Percentiles rank a stretch among this genome's conserved stretches.
These are phyloP conservation scores for Nannobrachium achirus DNA, from an alignment of 2,113 vertebrate species.

Conservation along the genomic window DNA sequence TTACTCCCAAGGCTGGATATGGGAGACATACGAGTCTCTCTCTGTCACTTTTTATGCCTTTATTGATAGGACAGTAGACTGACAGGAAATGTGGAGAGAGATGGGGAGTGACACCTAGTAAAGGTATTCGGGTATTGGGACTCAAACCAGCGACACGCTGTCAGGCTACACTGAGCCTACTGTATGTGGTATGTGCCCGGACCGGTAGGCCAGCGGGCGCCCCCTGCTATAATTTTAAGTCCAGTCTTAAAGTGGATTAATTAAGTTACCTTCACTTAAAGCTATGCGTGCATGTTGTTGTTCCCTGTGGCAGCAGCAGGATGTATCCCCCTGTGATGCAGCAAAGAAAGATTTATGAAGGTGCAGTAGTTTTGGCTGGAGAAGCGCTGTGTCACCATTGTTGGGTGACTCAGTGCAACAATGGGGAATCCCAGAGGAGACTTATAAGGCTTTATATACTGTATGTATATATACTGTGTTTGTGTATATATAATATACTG, in stretches of 20 bases:
- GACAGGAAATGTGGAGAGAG: too few relatives aligned
- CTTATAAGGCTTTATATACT: not conserved
- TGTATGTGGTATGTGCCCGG: too few relatives aligned
- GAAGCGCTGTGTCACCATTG: conserved; percentile 68
- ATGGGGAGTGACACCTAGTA: too few relatives aligned
- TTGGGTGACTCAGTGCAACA: conserved; percentile 36
- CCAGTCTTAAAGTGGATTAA: not conserved
- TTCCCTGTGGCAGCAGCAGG: conserved; percentile 19
- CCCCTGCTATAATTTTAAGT: not conserved
- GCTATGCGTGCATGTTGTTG: conserved; percentile 7
- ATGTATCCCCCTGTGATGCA: conserved; percentile 34
- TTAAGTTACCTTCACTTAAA: not conserved
- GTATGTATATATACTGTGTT: not conserved
- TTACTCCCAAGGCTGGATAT: conserved; percentile 32
- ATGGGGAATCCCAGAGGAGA: conserved; percentile 41
- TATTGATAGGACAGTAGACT: too few relatives aligned
- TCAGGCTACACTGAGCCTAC: too few relatives aligned
- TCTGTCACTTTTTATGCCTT: too few relatives aligned
- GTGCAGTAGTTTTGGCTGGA: conserved; percentile 55
- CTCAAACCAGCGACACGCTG: not conserved
- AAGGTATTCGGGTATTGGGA: too few relatives aligned
- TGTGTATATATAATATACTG: too few relatives aligned
- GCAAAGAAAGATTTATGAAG: conserved; percentile 60
- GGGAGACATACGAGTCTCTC: conserved; percentile 9
- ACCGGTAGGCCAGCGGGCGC: not conserved